Conservation (phyloP, 2,888 invertebrate genomes). For the Netelia fuscicornis region DNA sequence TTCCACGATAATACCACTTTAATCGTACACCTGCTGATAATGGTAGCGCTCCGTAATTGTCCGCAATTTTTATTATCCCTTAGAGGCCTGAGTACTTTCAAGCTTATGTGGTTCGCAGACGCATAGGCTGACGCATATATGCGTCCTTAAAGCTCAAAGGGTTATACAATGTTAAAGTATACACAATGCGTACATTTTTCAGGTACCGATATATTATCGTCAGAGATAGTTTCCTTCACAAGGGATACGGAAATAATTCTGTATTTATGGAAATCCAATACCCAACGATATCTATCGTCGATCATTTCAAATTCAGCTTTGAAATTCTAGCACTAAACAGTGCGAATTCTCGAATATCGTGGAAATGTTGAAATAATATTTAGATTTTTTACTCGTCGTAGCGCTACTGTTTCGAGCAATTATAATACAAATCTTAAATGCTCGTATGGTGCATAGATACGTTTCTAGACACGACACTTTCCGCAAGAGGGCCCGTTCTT, state of each 20-base stretch:
- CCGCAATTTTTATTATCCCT: background rate
- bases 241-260: background rate
- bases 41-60: no score
- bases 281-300: background rate
- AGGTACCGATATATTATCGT: background rate
- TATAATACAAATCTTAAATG: background rate
- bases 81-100: no score
- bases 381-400: no score
- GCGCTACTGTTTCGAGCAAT: no score
- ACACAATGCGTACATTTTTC: background rate
- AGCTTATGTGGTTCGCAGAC: no score
- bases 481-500: conserved; percentile 17
- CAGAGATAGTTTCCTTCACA: no score
- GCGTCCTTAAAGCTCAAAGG: no score
- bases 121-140: no score
- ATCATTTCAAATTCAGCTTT: background rate
- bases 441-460: background rate
- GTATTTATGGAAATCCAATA: background rate
- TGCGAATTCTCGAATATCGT: background rate
- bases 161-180: background rate
- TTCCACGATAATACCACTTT: background rate
- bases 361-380: background rate
- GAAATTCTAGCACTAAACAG: background rate
- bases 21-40: background rate
- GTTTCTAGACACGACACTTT: conserved; percentile 10